Base-by-base conservation (phyloP, 1,140 invertebrate genomes). In the Olivierus martensii region DNA sequence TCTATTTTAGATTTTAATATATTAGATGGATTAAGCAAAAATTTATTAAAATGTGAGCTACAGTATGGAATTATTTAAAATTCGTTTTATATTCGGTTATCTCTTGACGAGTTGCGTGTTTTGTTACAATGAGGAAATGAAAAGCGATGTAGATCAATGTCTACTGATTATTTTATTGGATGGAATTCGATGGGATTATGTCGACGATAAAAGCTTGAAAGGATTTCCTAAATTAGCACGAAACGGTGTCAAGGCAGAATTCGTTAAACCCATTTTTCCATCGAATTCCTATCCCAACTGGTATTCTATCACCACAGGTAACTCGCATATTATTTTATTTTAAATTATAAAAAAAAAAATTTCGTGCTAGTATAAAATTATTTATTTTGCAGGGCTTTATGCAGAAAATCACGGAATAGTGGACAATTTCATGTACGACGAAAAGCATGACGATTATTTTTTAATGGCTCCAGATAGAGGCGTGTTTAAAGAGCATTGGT, bases 261-360 rank as follows among this genome's bases (percentile, higher is more conserved):
- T 61, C 46, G 39, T 67, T 28, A 43, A 58, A 9, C 64, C 62
- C 2, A 64, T 60, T 28, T 67, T 63, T 19, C 66, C 66, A 1
- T 60, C 63, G 1, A 43, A 61, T 9, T 67, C 64, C n/a, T 65
- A 65, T 52, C 66, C 66, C 2, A 68, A 68, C 56, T 66, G 65
- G 55, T 65, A 67, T 45, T 58, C 63, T 4, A 46, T 68, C 6
- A 60, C 64, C 52, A 68, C 66, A 54, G 66, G 66, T 66, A 55
- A n/a, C n/a, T n/a, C 55, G 60, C 36, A 38, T 55, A 39, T n/a
- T 28, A 9, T 28, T 28, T 28, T 28, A 28, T 28, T 28, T 28
- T 0, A 28, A 28, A 28, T 9, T 28, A 28, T 6, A 28, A 28
- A 28, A 28, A 28, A 28, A 28, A 28, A 28, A 28, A 28, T 28